Evolutionary conservation across 2,888 invertebrate species (phyloP).

Genomic region (Drosophila suboccidentalis): DNA sequence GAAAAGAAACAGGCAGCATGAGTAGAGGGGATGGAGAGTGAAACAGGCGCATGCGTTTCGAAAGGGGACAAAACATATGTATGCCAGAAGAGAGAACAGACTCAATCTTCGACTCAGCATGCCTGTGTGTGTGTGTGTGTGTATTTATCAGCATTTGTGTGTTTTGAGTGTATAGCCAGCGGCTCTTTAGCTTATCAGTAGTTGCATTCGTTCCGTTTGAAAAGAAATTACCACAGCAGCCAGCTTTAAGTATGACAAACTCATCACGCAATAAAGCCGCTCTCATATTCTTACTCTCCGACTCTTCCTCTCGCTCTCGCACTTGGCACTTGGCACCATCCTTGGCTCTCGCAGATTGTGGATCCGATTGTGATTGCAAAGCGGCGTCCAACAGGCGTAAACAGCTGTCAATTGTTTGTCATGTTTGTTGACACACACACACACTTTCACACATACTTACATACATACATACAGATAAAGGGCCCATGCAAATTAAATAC

Average conservation of each 20-base stretch:
- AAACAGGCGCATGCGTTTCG: conserved; percentile 57
- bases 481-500: conserved; percentile 43
- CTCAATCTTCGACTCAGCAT: conserved; percentile 7
- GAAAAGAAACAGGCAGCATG: conserved; percentile 1
- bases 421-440: conserved; percentile 58
- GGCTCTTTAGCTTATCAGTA: conserved; percentile 60
- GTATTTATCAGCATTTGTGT: conserved; percentile 41
- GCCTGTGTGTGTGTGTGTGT: conserved; percentile 16
- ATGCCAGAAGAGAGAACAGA: conserved; percentile 27
- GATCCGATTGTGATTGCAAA: conserved; percentile 29
- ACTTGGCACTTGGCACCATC: conserved; percentile 14
- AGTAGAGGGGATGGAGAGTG: conserved; percentile 5
- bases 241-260: conserved; percentile 33
- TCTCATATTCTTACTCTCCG: not conserved
- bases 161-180: conserved; percentile 13
- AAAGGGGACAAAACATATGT: conserved; percentile 51
- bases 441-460: not conserved
- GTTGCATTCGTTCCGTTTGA: conserved; percentile 50
- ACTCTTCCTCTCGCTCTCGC: conserved; percentile 13
- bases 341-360: conserved; percentile 32
- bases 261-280: conserved; percentile 16
- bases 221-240: conserved; percentile 40
- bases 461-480: conserved; percentile 1
- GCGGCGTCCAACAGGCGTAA: conserved; percentile 75
- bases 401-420: conserved; percentile 72